These are phyloP conservation scores for Cerceris ruficornis DNA, from an alignment of 2,888 invertebrate genomes.

Conservation along the genomic window DNA sequence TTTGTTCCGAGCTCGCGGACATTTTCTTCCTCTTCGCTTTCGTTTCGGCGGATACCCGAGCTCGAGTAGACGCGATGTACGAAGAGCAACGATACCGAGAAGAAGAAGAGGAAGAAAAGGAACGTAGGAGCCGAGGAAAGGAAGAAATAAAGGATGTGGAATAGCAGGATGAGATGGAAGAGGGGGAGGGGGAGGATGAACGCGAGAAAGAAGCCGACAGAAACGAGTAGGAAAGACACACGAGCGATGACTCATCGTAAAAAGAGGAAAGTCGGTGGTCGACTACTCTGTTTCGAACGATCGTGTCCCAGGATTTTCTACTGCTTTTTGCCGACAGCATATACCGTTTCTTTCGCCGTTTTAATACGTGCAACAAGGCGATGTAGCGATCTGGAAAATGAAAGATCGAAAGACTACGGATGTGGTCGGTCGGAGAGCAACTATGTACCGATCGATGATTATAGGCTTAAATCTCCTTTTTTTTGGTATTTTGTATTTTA, in stretches of 20 bases:
- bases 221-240: constrained; percentile 41
- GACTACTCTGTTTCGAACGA: constrained; percentile 50
- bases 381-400: constrained; percentile 23
- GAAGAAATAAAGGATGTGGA: constrained; percentile 10
- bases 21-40: constrained; percentile 57
- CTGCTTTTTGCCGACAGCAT: constrained; percentile 29
- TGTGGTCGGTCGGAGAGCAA: constrained; percentile 29
- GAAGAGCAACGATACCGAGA: constrained; percentile 33
- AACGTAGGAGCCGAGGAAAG: constrained; percentile 1
- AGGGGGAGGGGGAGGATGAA: constrained; percentile 32
- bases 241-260: constrained; percentile 56
- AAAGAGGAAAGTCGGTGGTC: constrained; percentile 52
- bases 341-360: constrained; percentile 41
- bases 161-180: neutral
- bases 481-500: neutral
- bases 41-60: constrained; percentile 44
- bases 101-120: constrained; percentile 1
- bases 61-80: constrained; percentile 39
- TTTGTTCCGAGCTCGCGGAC: constrained; percentile 52
- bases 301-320: constrained; percentile 43
- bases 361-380: constrained; percentile 23
- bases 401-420: constrained; percentile 28
- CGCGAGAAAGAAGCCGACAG: constrained; percentile 34
- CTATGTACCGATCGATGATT: constrained; percentile 30
- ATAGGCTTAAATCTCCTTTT: constrained; percentile 18